Evolutionary conservation across 2,113 vertebrate genomes (phyloP).

Genomic region (Tylochromis polylepis): DNA sequence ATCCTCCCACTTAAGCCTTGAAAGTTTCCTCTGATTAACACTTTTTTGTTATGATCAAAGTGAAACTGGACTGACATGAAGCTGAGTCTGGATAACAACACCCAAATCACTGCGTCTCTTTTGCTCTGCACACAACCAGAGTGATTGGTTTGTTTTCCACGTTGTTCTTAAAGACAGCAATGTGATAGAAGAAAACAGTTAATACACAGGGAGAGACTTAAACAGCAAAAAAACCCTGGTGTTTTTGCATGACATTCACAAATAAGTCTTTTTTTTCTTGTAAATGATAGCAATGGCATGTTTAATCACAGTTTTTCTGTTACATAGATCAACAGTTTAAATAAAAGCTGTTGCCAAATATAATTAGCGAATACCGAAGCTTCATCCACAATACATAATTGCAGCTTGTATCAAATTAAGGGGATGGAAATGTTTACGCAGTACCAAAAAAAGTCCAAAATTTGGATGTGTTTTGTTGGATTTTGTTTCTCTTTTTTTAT

Average conservation of each 20-base stretch:
- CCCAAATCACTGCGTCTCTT: neutral
- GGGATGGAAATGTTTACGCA: neutral
- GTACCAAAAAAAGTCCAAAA: constrained; percentile 5
- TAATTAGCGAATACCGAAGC: constrained; percentile 27
- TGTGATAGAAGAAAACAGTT: neutral
- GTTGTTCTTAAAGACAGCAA: neutral
- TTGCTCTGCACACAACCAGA: neutral
- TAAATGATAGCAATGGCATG: constrained; percentile 26
- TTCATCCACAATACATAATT: constrained; percentile 29
- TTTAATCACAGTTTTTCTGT: constrained; percentile 43
- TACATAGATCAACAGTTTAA: constrained; percentile 32
- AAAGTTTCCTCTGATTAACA: constrained; percentile 51
- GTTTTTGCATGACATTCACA: constrained; percentile 4
- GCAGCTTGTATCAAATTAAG: constrained; percentile 37
- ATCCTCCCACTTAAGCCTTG: constrained; percentile 39
- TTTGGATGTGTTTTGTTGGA: neutral
- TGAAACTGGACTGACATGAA: constrained; percentile 17
- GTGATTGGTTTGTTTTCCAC: neutral
- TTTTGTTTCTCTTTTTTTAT: neutral
- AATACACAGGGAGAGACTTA: neutral
- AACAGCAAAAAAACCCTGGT: neutral
- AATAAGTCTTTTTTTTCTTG: neutral
- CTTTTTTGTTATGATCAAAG: constrained; percentile 45
- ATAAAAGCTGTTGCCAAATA: constrained; percentile 21
- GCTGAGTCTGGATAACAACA: neutral